These are phyloP conservation scores for Gorsachius goisagi DNA, from an alignment of 2,113 vertebrate species.

Conservation along the genomic window DNA sequence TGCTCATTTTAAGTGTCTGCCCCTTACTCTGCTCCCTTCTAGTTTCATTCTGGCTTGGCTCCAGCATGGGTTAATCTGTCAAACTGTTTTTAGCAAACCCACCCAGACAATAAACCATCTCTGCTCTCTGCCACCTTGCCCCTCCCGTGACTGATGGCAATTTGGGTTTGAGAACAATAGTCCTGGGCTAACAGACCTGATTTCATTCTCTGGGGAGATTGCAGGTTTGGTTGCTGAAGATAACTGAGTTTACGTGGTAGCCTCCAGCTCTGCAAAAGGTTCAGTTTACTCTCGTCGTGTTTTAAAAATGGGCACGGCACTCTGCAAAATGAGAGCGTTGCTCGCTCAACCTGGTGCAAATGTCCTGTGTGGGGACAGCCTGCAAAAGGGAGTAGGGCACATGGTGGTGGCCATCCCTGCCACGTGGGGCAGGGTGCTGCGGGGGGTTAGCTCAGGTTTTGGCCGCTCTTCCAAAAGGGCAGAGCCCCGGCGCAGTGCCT, in stretches of 20 bases:
- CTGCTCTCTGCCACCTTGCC: not conserved
- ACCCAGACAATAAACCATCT: not conserved
- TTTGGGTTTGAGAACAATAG: constrained; percentile 24
- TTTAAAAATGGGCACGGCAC: not conserved
- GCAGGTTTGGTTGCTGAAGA: constrained; percentile 33
- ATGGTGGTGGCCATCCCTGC: not conserved
- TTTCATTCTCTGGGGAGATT: constrained; percentile 5
- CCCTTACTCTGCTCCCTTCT: not conserved
- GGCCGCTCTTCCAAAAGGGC: not conserved
- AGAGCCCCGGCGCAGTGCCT: not conserved
- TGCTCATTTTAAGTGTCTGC: not conserved
- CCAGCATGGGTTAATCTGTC: constrained; percentile 17
- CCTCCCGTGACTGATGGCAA: not conserved
- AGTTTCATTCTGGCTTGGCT: not conserved
- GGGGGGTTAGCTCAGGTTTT: not conserved
- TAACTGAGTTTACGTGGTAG: not conserved
- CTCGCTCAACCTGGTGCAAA: not conserved
- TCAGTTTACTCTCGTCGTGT: fast-evolving
- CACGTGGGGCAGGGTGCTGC: not conserved
- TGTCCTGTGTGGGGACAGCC: fast-evolving
- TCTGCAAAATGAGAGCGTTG: not conserved
- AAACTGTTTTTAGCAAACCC: not conserved
- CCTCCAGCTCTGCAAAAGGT: not conserved
- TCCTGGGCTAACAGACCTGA: not conserved
- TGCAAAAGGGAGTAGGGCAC: not conserved